These are phyloP conservation scores for Pseudomyrmex dendroicus DNA, from an alignment of 1,140 invertebrate species.

Conservation along the genomic window DNA sequence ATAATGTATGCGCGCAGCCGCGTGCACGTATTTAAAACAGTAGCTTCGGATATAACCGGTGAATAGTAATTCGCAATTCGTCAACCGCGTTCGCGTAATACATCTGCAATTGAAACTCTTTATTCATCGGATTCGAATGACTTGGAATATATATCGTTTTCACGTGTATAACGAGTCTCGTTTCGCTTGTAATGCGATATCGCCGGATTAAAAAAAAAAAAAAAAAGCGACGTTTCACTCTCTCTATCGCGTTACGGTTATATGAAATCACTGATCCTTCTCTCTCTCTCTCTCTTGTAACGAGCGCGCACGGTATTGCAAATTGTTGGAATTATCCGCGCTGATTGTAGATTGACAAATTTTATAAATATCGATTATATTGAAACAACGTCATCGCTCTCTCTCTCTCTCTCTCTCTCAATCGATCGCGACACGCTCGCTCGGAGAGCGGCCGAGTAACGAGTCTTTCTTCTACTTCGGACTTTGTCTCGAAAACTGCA, in stretches of 20 bases:
- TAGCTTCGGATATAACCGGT: not conserved
- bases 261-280: not conserved
- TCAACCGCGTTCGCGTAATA: conserved; percentile 48
- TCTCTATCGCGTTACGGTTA: conserved; percentile 10
- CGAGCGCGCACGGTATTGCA: conserved; percentile 24
- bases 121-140: conserved; percentile 48
- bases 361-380: conserved; percentile 55
- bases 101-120: conserved; percentile 59
- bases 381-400: not conserved
- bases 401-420: not conserved
- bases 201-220: conserved; percentile 21
- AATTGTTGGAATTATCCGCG: conserved; percentile 42
- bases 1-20: not conserved
- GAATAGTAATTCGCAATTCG: conserved; percentile 38
- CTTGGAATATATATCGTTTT: conserved; percentile 57
- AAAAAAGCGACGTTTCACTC: conserved; percentile 16
- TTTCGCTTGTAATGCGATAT: conserved; percentile 43
- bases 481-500: not conserved
- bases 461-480: conserved; percentile 11
- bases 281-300: conserved; percentile 17
- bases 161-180: conserved; percentile 50
- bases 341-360: conserved; percentile 59
- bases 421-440: conserved; percentile 9
- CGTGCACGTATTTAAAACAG: not conserved
- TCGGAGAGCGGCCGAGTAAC: not conserved